phyloP scores from a whole-genome alignment of 2,113 vertebrate genomes.

The Brevimyrus niger region DNA sequence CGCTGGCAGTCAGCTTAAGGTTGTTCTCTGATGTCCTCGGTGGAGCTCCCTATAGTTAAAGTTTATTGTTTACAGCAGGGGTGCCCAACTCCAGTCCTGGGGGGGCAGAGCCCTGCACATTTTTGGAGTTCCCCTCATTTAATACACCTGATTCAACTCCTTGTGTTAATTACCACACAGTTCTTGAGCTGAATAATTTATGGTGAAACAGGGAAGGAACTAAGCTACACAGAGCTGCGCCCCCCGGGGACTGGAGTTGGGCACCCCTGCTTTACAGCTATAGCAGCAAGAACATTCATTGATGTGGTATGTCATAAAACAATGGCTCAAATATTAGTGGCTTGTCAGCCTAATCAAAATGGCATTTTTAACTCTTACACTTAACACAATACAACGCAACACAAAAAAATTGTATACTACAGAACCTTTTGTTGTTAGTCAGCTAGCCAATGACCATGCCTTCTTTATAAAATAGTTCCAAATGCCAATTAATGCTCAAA shows the following conservation, averaged over 20 bases:
- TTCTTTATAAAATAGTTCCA: not conserved
- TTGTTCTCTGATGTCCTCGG: not conserved
- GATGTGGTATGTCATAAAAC: not conserved
- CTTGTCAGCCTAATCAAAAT: not conserved
- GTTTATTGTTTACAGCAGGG: not conserved
- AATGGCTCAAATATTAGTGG: not conserved
- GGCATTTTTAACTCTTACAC: not conserved
- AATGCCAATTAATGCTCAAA: not conserved
- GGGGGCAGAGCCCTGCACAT: too few relatives aligned
- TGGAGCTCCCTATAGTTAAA: not conserved
- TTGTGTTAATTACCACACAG: too few relatives aligned
- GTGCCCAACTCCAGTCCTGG: too few relatives aligned
- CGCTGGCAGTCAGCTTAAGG: not conserved
- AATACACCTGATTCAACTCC: too few relatives aligned
- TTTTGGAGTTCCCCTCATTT: too few relatives aligned
- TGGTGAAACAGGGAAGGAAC: too few relatives aligned
- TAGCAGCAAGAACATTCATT: not conserved
- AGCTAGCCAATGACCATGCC: not conserved
- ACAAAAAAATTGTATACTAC: not conserved
- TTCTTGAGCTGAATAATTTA: too few relatives aligned
- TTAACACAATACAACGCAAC: not conserved
- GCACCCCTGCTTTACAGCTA: too few relatives aligned
- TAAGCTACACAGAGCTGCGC: too few relatives aligned
- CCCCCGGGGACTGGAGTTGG: too few relatives aligned
- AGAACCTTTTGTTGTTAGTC: not conserved